These are phyloP conservation scores for Ypsolopha sequella DNA, from an alignment of 2,888 invertebrate species.

Conservation along the genomic window DNA sequence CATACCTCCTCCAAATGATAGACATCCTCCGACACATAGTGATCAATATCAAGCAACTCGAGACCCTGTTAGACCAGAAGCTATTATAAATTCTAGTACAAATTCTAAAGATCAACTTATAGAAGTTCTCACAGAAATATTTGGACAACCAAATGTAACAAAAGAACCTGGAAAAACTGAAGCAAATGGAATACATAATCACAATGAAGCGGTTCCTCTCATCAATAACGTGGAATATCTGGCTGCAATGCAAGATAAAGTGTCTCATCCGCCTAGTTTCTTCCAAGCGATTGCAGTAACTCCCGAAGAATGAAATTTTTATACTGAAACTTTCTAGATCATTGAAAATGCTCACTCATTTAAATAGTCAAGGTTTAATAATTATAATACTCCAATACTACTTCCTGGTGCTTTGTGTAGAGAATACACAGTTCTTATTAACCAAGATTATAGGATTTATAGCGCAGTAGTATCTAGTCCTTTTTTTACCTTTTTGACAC, in stretches of 20 bases:
- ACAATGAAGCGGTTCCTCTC: not conserved
- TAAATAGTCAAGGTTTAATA: too few relatives aligned
- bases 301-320: conserved; percentile 17
- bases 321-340: too few relatives aligned
- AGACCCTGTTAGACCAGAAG: not conserved
- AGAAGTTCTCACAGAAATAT: not conserved
- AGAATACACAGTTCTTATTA: too few relatives aligned
- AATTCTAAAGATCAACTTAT: not conserved
- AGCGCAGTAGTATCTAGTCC: too few relatives aligned
- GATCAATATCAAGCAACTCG: not conserved
- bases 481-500: too few relatives aligned
- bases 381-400: too few relatives aligned
- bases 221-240: not conserved
- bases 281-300: conserved; percentile 19
- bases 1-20: not conserved
- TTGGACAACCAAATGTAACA: not conserved
- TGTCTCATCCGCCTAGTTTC: not conserved
- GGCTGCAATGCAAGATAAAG: not conserved
- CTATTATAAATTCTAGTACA: not conserved
- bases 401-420: too few relatives aligned
- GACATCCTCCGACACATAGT: too few relatives aligned
- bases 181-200: too few relatives aligned
- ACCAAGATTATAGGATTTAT: too few relatives aligned
- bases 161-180: too few relatives aligned
- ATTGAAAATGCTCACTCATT: too few relatives aligned